phyloP scores from a whole-genome alignment of 2,113 vertebrate genomes.

The Climacteris rufus region DNA sequence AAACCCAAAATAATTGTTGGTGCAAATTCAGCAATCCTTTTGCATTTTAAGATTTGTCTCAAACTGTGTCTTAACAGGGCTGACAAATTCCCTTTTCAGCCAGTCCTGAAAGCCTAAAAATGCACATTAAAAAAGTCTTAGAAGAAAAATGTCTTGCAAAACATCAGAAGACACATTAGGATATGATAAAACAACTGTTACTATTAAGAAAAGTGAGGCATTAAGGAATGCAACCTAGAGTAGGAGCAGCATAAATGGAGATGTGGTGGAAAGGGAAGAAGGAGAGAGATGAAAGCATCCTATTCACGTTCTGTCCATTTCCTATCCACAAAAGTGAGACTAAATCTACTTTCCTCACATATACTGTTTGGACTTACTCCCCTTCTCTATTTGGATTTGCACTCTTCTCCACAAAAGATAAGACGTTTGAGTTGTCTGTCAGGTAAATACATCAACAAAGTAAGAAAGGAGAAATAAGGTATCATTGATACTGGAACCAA shows the following conservation, averaged over 20 bases:
- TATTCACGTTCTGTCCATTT: neutral
- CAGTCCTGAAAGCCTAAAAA: neutral
- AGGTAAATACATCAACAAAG: neutral
- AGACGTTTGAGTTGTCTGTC: neutral
- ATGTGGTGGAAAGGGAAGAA: neutral
- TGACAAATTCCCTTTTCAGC: neutral
- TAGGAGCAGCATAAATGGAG: neutral
- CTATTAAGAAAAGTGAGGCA: neutral
- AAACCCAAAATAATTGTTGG: neutral
- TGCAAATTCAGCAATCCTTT: neutral
- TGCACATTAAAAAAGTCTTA: neutral
- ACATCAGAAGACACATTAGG: neutral
- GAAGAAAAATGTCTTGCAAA: neutral
- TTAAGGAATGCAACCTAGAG: neutral
- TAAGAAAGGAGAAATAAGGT: neutral
- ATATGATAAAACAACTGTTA: neutral
- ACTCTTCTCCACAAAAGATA: neutral
- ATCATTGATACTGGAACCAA: neutral
- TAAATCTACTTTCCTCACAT: neutral
- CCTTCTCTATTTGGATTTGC: neutral
- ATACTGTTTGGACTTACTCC: neutral
- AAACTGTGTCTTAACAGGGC: neutral
- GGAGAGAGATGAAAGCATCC: neutral
- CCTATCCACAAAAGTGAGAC: neutral
- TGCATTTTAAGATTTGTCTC: neutral